These are phyloP conservation scores for Anomalospiza imberbis DNA, from an alignment of 2,797 vertebrate species.

Conservation along the genomic window DNA sequence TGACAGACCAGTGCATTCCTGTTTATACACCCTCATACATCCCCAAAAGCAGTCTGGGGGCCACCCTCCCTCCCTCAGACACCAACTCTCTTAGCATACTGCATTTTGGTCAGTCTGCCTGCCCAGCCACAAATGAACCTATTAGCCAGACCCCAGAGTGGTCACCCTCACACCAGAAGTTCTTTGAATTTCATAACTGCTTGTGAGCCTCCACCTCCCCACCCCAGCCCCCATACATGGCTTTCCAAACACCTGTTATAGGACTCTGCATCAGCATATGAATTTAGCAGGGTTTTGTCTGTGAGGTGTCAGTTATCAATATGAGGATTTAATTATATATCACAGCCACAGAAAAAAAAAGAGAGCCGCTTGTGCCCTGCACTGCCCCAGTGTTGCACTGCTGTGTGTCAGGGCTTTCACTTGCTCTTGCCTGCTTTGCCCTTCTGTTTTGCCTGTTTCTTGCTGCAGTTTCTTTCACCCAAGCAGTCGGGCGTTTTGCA, in stretches of 20 bases:
- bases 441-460: neutral
- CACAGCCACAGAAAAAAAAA: neutral
- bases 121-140: neutral
- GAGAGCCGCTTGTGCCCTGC: neutral
- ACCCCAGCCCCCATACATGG: fast-evolving
- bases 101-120: neutral
- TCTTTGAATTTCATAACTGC: neutral
- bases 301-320: neutral
- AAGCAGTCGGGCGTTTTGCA: neutral
- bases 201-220: neutral
- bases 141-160: neutral
- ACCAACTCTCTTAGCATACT: neutral
- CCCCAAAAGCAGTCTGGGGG: neutral
- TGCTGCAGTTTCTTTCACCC: neutral
- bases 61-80: neutral
- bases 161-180: neutral
- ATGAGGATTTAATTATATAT: neutral
- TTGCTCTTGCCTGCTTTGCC: neutral
- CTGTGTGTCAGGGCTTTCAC: neutral
- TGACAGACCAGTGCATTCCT: neutral
- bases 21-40: neutral
- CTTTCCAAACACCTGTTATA: neutral
- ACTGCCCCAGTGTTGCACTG: fast-evolving
- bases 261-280: neutral
- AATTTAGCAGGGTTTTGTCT: neutral